phyloP scores from a whole-genome alignment of 2,888 invertebrate genomes.

The Nymphalis c-album region DNA sequence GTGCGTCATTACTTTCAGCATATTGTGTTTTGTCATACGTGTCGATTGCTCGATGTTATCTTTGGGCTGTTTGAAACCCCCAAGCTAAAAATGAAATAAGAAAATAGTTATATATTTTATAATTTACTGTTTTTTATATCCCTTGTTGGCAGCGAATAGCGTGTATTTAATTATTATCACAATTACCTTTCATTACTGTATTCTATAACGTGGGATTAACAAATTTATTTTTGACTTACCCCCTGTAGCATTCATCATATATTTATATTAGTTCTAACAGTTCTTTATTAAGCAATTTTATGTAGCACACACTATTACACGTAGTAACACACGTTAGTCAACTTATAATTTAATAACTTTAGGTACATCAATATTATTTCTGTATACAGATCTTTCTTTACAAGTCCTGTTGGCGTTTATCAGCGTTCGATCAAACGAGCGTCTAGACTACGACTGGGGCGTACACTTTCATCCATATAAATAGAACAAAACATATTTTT shows the following conservation, averaged over 20 bases:
- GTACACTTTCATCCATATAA: neutral
- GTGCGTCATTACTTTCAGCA: neutral
- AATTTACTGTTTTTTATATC: neutral
- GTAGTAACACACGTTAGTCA: neutral
- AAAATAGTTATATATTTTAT: neutral
- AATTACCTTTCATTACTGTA: too few relatives aligned
- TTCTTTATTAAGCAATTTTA: neutral
- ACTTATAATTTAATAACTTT: slow-evolving; percentile 1
- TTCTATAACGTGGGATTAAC: too few relatives aligned
- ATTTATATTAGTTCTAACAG: neutral
- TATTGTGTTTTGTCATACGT: neutral
- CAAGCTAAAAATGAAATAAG: neutral
- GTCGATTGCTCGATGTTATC: neutral
- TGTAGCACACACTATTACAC: neutral
- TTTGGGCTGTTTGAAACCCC: slow-evolving; percentile 2
- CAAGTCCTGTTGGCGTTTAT: too few relatives aligned
- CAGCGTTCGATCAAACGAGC: too few relatives aligned
- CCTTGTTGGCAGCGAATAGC: too few relatives aligned
- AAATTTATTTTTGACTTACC: too few relatives aligned
- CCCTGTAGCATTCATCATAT: too few relatives aligned
- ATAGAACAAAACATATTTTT: neutral
- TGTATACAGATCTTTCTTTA: too few relatives aligned
- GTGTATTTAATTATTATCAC: too few relatives aligned
- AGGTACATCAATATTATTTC: slow-evolving; percentile 1
- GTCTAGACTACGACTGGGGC: neutral